phyloP scores from a whole-genome alignment of 2,888 invertebrate genomes.

The Zelleria hepariella region DNA sequence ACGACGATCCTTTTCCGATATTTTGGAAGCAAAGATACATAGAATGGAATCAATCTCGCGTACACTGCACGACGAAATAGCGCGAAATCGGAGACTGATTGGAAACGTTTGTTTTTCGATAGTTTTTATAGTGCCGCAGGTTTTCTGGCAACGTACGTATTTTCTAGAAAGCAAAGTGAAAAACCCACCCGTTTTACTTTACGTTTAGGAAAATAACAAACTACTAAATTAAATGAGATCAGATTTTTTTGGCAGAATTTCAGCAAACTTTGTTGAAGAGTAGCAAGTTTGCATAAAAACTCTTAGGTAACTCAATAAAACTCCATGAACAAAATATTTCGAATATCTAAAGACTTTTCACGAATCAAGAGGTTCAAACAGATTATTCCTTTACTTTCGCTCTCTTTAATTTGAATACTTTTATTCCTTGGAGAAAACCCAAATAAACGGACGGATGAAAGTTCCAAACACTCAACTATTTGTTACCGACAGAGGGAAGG shows the following conservation, averaged over 20 bases:
- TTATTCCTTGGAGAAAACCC: neutral
- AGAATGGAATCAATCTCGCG: neutral
- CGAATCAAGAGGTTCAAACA: neutral
- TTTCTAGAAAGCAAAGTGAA: neutral
- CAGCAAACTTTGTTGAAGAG: no score
- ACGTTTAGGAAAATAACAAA: neutral
- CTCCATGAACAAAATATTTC: no score
- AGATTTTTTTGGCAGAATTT: no score
- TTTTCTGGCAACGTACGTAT: neutral
- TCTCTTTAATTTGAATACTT: neutral
- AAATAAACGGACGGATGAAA: neutral
- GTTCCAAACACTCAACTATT: neutral
- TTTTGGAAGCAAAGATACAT: neutral
- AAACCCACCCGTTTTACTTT: neutral
- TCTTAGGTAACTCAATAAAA: no score
- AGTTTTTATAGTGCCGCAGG: neutral
- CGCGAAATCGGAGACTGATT: neutral
- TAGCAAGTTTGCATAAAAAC: no score
- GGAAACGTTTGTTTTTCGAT: neutral
- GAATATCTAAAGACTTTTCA: no score
- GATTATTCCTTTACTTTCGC: neutral
- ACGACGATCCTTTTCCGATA: neutral
- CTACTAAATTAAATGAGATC: neutral
- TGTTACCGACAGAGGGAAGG: neutral
- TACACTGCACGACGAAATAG: neutral